Conservation (phyloP, 2,113 vertebrate genomes). For the Ptilonorhynchus violaceus region DNA sequence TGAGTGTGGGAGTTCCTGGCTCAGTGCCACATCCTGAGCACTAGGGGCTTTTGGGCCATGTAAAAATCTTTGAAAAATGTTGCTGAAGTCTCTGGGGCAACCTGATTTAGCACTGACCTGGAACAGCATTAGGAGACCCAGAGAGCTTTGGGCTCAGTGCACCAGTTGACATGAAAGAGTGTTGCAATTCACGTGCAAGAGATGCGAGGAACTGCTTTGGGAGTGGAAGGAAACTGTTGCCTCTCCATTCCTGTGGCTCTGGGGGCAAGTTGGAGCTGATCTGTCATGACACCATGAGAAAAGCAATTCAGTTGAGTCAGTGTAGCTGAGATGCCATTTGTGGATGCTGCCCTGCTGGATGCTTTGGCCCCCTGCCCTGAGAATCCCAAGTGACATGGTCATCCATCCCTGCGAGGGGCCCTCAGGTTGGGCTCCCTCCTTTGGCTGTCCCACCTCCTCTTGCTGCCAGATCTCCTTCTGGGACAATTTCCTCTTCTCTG, state of each 20-base stretch:
- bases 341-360: neutral
- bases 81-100: neutral
- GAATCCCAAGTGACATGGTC: neutral
- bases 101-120: constrained; percentile 16
- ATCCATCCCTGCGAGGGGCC: neutral
- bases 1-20: neutral
- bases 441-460: neutral
- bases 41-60: neutral
- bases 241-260: neutral
- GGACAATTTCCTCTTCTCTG: neutral
- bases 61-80: neutral
- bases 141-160: neutral
- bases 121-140: neutral
- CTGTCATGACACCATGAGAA: neutral
- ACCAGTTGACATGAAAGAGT: neutral
- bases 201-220: neutral
- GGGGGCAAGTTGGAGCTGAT: neutral
- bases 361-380: neutral
- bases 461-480: neutral
- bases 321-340: neutral
- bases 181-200: neutral
- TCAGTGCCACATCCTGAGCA: neutral
- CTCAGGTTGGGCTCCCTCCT: neutral
- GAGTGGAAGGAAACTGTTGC: neutral
- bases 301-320: neutral